phyloP scores from a whole-genome alignment of 2,113 vertebrate species.

The Anser cygnoides region DNA sequence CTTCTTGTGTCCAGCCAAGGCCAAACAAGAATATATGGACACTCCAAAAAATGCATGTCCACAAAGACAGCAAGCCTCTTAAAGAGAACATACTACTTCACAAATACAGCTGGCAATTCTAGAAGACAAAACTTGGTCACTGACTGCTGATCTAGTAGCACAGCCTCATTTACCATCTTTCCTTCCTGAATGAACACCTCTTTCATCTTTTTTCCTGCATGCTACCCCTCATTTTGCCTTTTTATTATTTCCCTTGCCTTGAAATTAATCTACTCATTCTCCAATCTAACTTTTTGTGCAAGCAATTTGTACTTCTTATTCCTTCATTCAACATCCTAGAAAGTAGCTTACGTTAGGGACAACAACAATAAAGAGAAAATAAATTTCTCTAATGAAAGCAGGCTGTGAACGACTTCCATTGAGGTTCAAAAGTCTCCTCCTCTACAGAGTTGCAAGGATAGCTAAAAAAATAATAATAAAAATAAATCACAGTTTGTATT shows the following conservation, averaged over 20 bases:
- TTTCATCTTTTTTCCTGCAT: not conserved
- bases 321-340: not conserved
- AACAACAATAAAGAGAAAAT: not conserved
- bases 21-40: not conserved
- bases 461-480: not conserved
- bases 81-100: not conserved
- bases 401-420: not conserved
- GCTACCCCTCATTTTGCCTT: not conserved
- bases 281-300: not conserved
- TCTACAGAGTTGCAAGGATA: not conserved
- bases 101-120: not conserved
- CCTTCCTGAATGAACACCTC: not conserved
- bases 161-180: not conserved
- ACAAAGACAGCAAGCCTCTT: not conserved
- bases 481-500: not conserved
- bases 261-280: not conserved
- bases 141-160: not conserved
- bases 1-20: accelerated
- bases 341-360: not conserved
- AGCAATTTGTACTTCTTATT: not conserved
- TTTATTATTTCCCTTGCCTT: not conserved
- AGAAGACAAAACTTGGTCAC: not conserved
- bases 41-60: not conserved
- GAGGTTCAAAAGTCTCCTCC: not conserved
- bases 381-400: not conserved